A percentile compares a stretch with the other conserved stretches of the same genome.
These are phyloP conservation scores for Epirrita christyi DNA, from an alignment of 2,888 invertebrate species.

Conservation along the genomic window DNA sequence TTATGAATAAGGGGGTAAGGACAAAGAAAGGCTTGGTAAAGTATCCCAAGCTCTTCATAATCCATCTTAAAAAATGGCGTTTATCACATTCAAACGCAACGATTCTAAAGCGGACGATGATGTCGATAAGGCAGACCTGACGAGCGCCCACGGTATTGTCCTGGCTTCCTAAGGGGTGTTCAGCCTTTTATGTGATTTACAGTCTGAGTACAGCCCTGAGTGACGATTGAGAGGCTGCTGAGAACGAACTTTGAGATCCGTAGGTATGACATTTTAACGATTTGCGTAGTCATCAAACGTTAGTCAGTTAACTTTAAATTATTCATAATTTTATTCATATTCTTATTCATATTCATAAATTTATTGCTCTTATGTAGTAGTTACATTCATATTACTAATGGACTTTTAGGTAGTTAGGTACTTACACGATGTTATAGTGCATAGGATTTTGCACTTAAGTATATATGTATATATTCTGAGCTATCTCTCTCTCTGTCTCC, in stretches of 20 bases:
- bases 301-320: too few species aligned
- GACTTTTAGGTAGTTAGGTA: too few species aligned
- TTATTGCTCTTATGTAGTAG: too few species aligned
- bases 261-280: background rate
- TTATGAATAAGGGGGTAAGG: too few species aligned
- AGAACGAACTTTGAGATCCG: conserved; percentile 9
- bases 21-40: background rate
- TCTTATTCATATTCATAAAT: too few species aligned
- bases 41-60: conserved; percentile 30
- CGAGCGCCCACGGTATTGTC: conserved; percentile 24
- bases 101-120: conserved; percentile 39
- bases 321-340: too few species aligned
- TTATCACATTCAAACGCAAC: conserved; percentile 49
- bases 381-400: too few species aligned
- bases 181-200: conserved; percentile 60
- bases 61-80: conserved; percentile 53
- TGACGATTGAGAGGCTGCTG: conserved; percentile 44
- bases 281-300: background rate
- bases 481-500: too few species aligned
- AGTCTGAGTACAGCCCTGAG: conserved; percentile 41
- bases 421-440: too few species aligned
- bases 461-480: too few species aligned
- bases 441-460: too few species aligned
- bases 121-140: conserved; percentile 42
- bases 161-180: conserved; percentile 14